Evolutionary conservation across 2,888 invertebrate species (phyloP), one percentile per base, ranked within the genome.

Genomic region (Myopa tessellatipennis): DNA sequence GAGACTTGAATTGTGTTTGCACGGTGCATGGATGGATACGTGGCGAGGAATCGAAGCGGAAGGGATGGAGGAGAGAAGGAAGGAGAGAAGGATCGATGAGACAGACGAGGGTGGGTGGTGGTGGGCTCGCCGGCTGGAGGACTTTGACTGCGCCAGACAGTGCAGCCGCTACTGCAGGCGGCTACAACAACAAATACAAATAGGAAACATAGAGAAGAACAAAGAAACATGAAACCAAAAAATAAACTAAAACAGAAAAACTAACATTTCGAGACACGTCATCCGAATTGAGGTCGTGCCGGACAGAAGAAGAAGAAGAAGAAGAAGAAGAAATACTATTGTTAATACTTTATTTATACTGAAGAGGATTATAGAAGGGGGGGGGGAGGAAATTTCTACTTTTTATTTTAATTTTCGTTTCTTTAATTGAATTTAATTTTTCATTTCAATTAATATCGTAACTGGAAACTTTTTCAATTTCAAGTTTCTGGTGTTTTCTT

Each of bases 1-100:
- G 67, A 67, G 67, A 67, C 67, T 67, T 40, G 4, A 67, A 67
- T 40, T 67, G 45, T 67, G 18, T 34, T 69, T 50, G n/a, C 18
- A 52, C 26, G 4, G 38, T n/a, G 14, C n/a, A n/a, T 45, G 7
- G 63, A 4, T 63, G 18, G 4, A 14, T 5, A 26, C 26, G 38
- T 14, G 63, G 36, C 1, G 50, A 50, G 50, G 50, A 26, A 26
- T 26, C 45, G 45, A 45, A 45, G 45, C 45, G 45, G 10, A 45
- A 55, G 55, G 0, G n/a, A n/a, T n/a, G 70, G 3, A 34, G 70
- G 52, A 52, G 34, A 10, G 50, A 26, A 55, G 34, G 55, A 14
- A 36, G 70, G 1, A 16, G 52, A 16, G 18, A 3, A 52, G 26
- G 26, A 12, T 45, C 50, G 50, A 8, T 1, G 50, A 8, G 14